Percentiles rank a stretch among this genome's conserved stretches.
Evolutionary conservation across 2,113 vertebrate genomes (phyloP).

Genomic region (Rallus limicola): DNA sequence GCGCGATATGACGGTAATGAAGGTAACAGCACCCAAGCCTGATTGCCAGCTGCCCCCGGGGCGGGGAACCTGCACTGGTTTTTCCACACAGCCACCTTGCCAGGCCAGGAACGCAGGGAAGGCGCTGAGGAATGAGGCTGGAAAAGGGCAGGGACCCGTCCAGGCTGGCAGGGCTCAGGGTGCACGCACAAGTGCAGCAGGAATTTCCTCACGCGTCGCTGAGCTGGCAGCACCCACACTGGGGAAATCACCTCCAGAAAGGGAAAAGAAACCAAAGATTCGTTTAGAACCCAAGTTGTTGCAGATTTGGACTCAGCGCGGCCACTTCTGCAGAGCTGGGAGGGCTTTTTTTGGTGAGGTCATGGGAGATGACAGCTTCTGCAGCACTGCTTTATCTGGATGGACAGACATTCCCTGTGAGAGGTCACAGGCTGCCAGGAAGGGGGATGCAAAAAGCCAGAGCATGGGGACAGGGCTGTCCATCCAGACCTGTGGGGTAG

Average conservation of each 20-base stretch:
- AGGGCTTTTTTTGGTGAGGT: not conserved
- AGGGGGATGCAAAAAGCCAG: not conserved
- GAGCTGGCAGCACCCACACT: not conserved
- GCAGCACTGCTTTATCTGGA: not conserved
- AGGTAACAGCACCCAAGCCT: not conserved
- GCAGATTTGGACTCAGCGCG: not conserved
- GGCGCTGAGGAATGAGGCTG: not conserved
- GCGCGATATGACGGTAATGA: not conserved
- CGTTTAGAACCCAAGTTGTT: not conserved
- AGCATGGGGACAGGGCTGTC: not conserved
- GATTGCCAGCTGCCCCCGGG: not conserved
- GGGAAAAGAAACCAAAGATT: not conserved
- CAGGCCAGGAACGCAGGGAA: not conserved
- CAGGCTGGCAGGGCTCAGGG: not conserved
- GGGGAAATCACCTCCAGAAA: not conserved
- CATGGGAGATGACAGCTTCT: accelerated
- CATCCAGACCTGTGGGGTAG: not conserved
- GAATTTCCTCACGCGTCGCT: not conserved
- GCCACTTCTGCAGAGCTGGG: not conserved
- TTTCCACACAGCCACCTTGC: not conserved
- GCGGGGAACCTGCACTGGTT: not conserved
- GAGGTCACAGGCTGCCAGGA: not conserved
- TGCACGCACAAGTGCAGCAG: not conserved
- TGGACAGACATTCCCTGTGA: not conserved
- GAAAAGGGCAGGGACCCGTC: not conserved